Conservation (phyloP, 2,113 vertebrate genomes). For the Strix uralensis region DNA sequence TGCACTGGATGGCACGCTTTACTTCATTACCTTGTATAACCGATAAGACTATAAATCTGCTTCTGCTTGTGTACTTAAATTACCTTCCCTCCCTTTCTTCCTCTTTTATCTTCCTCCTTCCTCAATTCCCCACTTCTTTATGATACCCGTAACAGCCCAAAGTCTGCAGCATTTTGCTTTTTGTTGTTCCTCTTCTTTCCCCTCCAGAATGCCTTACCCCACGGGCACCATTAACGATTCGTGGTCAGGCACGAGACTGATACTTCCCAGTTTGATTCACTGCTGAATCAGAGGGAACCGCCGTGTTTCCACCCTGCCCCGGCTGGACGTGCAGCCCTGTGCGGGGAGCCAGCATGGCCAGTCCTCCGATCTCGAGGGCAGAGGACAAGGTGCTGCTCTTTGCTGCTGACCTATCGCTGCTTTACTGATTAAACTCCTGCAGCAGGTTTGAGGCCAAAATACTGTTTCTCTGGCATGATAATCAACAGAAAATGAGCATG, state of each 20-base stretch:
- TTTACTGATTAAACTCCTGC: background rate
- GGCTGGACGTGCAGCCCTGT: background rate
- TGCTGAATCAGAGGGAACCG: background rate
- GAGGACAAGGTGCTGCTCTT: background rate
- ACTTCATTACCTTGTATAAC: background rate
- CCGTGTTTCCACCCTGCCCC: background rate
- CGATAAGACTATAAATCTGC: background rate
- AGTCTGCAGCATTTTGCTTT: background rate
- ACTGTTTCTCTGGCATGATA: background rate
- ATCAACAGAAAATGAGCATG: background rate
- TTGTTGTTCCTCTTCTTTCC: background rate
- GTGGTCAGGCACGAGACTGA: background rate
- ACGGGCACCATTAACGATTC: background rate
- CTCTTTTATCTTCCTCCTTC: background rate
- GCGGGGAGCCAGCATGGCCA: background rate
- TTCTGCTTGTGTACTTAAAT: background rate
- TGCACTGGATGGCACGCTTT: accelerated
- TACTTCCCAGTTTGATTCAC: background rate
- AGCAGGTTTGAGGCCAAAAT: background rate
- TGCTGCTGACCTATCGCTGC: accelerated
- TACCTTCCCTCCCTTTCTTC: background rate
- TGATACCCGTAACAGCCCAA: background rate
- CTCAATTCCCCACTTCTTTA: background rate
- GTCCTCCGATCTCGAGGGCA: background rate
- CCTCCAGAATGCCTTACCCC: background rate